Evolutionary conservation across 2,113 vertebrate genomes (phyloP), one percentile per base, ranked within the genome.

Genomic region (Clarias macrocephalus): DNA sequence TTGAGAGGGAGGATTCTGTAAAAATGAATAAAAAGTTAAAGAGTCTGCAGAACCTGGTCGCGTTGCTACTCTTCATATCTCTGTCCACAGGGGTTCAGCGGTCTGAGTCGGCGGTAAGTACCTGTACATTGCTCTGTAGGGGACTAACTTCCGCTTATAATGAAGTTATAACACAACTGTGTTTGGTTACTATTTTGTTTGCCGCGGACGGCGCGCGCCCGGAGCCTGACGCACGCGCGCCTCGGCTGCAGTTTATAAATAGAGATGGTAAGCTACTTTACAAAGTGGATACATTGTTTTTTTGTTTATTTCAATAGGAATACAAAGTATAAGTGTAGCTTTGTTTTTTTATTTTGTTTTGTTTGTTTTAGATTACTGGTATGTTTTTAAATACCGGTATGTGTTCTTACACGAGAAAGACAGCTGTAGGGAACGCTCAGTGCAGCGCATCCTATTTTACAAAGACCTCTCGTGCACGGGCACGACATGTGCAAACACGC

Each of bases 51-150:
- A 92, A 89, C 87, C 86, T 92, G 91, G 90, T 90, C 87, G 90
- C 52, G 88, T 81, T 90, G 13, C 88, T 95, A 88, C 85, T 94
- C 62, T 28, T 94, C 82, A 60, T 95, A 88, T 85, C 86, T 30
- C 88, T 96, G 90, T 93, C 91, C 90, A 87, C 89, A 88, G 88
- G 83, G 88, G 91, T 95, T 84, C 92, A 91, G 88, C 91, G 59
- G 18, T 85, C 94, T 1, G 88, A 95, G 81, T 92, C 93, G 15
- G 93, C 92, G 95, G 95, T 96, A 90, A 95, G 95, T 95, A 88
- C 48, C 23, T 80, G 56, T 25, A 66, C 54, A 57, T 80, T 89
- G 13, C 25, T 73, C 62, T 30, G 42, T 57, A 3, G 33, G 21
- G 16, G 33, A 28, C 9, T 3, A 56, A 79, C 16, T 13, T 25